Percentiles rank a stretch among this genome's conserved stretches.
Conservation (phyloP, 2,797 vertebrate species). For the Cynopterus sphinx region DNA sequence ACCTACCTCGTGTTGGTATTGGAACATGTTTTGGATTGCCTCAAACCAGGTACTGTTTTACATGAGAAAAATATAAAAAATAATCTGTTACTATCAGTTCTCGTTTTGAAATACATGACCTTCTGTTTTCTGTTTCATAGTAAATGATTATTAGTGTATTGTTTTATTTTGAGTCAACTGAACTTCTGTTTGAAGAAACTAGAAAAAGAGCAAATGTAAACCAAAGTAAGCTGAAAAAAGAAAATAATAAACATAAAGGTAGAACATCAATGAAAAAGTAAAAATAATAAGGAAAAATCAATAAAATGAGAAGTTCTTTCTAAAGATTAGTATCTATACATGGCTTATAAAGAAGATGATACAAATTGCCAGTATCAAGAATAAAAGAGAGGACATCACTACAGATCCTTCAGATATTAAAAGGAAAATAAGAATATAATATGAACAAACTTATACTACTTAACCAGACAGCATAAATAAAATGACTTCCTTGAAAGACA, state of each 20-base stretch:
- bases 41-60: slow-evolving; percentile 92
- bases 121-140: slow-evolving; percentile 1
- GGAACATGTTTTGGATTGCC: slow-evolving; percentile 97
- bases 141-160: slow-evolving; percentile 1
- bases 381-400: neutral
- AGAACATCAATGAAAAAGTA: neutral
- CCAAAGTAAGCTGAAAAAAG: neutral
- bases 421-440: neutral
- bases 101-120: slow-evolving; percentile 54
- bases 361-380: neutral
- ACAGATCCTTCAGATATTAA: neutral
- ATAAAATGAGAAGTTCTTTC: neutral
- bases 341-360: neutral
- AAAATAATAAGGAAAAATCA: neutral
- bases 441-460: neutral
- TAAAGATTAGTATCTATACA: neutral
- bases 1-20: slow-evolving; percentile 96
- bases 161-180: slow-evolving; percentile 4
- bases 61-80: slow-evolving; percentile 36
- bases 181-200: neutral
- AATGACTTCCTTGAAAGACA: neutral
- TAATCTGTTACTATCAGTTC: slow-evolving; percentile 43
- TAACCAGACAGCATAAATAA: neutral
- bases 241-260: neutral
- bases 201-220: neutral